phyloP scores from a whole-genome alignment of 2,113 vertebrate species.

The Oostethus manadensis region DNA sequence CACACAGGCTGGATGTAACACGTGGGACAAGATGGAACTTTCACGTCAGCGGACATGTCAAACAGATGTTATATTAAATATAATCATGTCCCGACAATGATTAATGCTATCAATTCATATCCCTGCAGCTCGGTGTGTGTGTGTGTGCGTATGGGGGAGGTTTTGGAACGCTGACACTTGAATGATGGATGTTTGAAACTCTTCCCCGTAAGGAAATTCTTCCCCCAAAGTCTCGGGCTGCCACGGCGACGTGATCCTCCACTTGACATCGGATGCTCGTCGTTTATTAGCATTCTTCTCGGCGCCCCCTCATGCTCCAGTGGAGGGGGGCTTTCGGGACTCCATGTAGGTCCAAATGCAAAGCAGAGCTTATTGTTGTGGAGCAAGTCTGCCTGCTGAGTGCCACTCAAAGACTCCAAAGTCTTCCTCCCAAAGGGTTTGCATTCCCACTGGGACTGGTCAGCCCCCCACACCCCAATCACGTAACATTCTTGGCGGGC shows the following conservation, averaged over 20 bases:
- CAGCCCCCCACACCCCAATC: slow-evolving; percentile 37
- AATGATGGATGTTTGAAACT: slow-evolving; percentile 26
- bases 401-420: background rate
- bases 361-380: slow-evolving; percentile 58
- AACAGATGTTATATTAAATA: slow-evolving; percentile 7
- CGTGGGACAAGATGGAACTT: slow-evolving; percentile 3
- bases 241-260: slow-evolving; percentile 43
- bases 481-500: slow-evolving; percentile 62
- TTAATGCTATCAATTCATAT: slow-evolving; percentile 19
- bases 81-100: background rate
- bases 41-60: slow-evolving; percentile 4
- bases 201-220: background rate
- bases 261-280: background rate
- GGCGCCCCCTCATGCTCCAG: too few relatives aligned
- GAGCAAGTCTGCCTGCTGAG: slow-evolving; percentile 4
- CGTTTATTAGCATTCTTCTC: slow-evolving; percentile 32
- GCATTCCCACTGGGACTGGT: slow-evolving; percentile 25
- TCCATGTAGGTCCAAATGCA: slow-evolving; percentile 47
- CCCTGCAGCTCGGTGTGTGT: background rate
- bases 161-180: slow-evolving; percentile 15
- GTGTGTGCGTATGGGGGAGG: slow-evolving; percentile 2
- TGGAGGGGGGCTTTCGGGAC: slow-evolving; percentile 3
- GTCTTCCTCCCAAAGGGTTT: slow-evolving; percentile 53
- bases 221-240: slow-evolving; percentile 31
- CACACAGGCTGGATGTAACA: background rate